A percentile compares a stretch with the other conserved stretches of the same genome.
Evolutionary conservation across 2,888 invertebrate genomes (phyloP).

Genomic region (Mimumesa dahlbomi): DNA sequence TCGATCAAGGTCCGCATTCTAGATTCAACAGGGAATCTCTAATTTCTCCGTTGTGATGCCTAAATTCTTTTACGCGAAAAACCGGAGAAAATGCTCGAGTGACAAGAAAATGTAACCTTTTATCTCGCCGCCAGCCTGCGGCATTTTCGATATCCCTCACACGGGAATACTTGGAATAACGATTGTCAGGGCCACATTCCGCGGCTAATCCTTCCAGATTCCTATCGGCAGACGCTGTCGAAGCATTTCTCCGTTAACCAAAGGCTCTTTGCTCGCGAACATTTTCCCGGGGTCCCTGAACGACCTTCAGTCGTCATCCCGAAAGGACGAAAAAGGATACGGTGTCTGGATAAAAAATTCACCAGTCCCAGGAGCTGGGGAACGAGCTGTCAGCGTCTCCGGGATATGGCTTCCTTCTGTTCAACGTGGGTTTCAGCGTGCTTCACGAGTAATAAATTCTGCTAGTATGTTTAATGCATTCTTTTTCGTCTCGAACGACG

Average conservation of each 20-base stretch:
- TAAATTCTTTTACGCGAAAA: too few relatives aligned
- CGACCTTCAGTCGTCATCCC: constrained; percentile 1
- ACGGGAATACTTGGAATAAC: constrained; percentile 9
- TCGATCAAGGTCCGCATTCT: too few relatives aligned
- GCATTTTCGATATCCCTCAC: too few relatives aligned
- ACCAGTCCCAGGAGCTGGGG: neutral
- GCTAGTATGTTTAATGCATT: neutral
- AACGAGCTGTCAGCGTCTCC: constrained; percentile 6
- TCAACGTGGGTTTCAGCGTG: neutral
- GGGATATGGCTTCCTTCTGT: neutral
- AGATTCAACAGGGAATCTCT: too few relatives aligned
- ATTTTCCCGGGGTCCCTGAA: neutral
- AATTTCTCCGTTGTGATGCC: too few relatives aligned
- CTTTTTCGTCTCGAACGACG: too few relatives aligned
- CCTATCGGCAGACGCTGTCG: neutral
- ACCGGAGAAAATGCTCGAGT: too few relatives aligned
- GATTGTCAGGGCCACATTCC: constrained; percentile 16
- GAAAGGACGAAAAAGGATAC: neutral
- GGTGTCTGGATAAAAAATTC: constrained; percentile 39
- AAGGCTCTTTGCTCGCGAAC: neutral
- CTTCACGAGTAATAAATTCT: constrained; percentile 9
- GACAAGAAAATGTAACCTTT: too few relatives aligned
- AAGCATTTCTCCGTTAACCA: constrained; percentile 1
- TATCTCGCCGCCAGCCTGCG: neutral
- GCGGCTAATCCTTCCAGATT: neutral